Percentiles rank a stretch among this genome's conserved stretches.
phyloP scores from a whole-genome alignment of 35 echinoderm and acorn worm species.

The Heliocidaris erythrogramma region DNA sequence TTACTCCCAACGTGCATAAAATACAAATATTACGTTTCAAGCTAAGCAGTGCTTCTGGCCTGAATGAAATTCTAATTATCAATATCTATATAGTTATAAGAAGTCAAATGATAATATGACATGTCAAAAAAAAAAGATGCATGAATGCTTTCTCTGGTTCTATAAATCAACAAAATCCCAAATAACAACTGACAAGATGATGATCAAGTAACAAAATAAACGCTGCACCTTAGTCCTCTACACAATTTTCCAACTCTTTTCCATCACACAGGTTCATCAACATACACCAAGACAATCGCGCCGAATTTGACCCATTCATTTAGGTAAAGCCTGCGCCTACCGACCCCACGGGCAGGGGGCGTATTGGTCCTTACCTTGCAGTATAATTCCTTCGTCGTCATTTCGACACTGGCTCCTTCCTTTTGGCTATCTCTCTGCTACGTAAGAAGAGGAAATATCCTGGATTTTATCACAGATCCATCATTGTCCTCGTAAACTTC shows the following conservation, averaged over 20 bases:
- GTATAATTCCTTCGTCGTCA: conserved; percentile 37
- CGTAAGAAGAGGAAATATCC: neutral
- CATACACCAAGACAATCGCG: neutral
- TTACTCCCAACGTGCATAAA: too few species aligned
- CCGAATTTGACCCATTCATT: neutral
- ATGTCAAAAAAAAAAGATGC: too few species aligned
- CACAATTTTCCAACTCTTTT: neutral
- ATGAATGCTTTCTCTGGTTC: too few species aligned
- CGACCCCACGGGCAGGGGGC: conserved; percentile 22
- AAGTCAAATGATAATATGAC: too few species aligned
- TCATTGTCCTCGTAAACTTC: conserved; percentile 17
- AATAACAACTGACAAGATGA: too few species aligned
- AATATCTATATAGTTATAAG: too few species aligned
- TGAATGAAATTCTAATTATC: too few species aligned
- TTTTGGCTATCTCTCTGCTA: neutral
- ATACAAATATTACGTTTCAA: too few species aligned
- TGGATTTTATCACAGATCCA: neutral
- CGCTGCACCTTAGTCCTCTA: too few species aligned
- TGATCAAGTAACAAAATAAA: too few species aligned
- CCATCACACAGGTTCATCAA: neutral
- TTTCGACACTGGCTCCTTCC: neutral
- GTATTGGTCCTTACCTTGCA: conserved; percentile 25
- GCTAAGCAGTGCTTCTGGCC: too few species aligned
- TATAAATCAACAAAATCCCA: too few species aligned
- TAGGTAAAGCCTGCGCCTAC: neutral